phyloP scores from a whole-genome alignment of 2,113 vertebrate species.

The Ammodytes marinus region DNA sequence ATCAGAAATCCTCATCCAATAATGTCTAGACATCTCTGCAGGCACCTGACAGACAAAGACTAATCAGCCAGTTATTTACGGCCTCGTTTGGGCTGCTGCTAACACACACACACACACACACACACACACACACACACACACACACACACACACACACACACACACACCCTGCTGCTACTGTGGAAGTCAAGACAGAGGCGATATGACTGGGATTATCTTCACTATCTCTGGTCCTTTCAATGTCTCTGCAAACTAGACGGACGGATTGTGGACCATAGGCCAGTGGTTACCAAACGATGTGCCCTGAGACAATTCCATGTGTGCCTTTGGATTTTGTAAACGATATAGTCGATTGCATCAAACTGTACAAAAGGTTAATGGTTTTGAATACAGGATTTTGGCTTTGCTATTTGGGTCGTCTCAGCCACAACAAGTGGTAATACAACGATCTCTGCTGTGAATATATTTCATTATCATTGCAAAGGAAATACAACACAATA shows the following conservation, averaged over 20 bases:
- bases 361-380: too few relatives aligned
- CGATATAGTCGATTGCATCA: too few relatives aligned
- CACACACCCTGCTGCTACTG: slow-evolving; percentile 34
- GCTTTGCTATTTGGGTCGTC: too few relatives aligned
- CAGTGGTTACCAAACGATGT: too few relatives aligned
- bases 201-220: slow-evolving; percentile 40
- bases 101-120: neutral
- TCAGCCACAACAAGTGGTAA: too few relatives aligned
- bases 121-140: too few relatives aligned
- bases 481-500: too few relatives aligned
- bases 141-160: too few relatives aligned
- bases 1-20: neutral
- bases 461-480: neutral
- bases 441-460: neutral
- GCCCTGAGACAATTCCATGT: too few relatives aligned
- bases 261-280: too few relatives aligned
- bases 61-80: slow-evolving; percentile 62
- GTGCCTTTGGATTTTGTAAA: too few relatives aligned
- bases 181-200: slow-evolving; percentile 26
- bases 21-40: slow-evolving; percentile 20
- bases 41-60: slow-evolving; percentile 9
- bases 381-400: too few relatives aligned
- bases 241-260: slow-evolving; percentile 18
- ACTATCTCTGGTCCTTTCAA: slow-evolving; percentile 40
- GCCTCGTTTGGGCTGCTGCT: slow-evolving; percentile 10